A percentile compares a stretch with the other conserved stretches of the same genome.
These are phyloP conservation scores for Aelia acuminata DNA, from an alignment of 2,888 invertebrate genomes.

Conservation along the genomic window DNA sequence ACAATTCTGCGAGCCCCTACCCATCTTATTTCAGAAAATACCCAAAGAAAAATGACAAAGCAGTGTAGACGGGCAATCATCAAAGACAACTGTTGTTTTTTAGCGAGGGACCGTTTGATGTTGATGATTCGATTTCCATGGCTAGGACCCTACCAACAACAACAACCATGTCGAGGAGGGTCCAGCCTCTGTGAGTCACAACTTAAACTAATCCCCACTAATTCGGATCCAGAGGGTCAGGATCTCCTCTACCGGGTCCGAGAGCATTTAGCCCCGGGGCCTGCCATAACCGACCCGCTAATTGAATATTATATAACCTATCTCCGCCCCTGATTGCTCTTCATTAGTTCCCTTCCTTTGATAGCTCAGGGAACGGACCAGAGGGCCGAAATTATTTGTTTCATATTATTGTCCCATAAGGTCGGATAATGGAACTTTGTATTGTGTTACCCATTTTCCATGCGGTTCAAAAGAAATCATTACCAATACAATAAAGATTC, in stretches of 20 bases:
- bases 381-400: background rate
- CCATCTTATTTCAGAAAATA: background rate
- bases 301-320: conserved; percentile 39
- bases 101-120: background rate
- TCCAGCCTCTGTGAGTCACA: conserved; percentile 4
- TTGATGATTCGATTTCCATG: background rate
- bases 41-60: background rate
- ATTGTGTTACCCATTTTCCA: too few relatives aligned
- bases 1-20: too few relatives aligned
- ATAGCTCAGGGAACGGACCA: background rate
- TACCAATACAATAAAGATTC: too few relatives aligned
- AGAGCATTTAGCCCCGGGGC: background rate
- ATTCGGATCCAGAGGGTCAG: background rate
- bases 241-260: background rate
- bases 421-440: too few relatives aligned
- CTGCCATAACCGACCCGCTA: background rate
- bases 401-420: background rate
- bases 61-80: background rate
- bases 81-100: conserved; percentile 5
- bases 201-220: conserved; percentile 24
- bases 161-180: background rate
- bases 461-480: too few relatives aligned
- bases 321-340: background rate
- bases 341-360: background rate
- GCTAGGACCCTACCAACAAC: background rate